phyloP scores from a whole-genome alignment of 2,113 vertebrate genomes.

The Dromaius novaehollandiae region DNA sequence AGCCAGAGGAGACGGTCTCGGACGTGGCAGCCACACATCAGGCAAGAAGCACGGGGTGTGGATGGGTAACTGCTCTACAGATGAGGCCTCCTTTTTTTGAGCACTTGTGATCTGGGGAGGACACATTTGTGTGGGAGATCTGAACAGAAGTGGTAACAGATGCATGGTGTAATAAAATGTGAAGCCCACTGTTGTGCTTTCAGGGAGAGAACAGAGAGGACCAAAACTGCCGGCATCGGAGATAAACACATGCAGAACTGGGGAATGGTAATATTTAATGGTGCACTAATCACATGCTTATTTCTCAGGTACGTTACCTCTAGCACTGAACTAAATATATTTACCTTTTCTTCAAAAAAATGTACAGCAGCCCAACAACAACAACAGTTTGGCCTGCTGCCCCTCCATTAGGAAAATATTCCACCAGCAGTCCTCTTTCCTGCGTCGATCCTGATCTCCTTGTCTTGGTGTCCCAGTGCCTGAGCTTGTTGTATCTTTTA shows the following conservation, averaged over 20 bases:
- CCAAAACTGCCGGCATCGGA: not conserved
- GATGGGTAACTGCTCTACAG: not conserved
- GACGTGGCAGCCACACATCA: not conserved
- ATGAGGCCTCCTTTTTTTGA: not conserved
- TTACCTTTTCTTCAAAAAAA: not conserved
- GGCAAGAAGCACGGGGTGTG: not conserved
- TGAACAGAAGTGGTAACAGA: conserved; percentile 53
- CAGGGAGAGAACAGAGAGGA: not conserved
- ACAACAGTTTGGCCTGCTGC: not conserved
- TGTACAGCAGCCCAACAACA: not conserved
- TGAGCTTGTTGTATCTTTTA: not conserved
- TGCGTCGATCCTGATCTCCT: not conserved
- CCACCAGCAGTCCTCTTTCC: not conserved
- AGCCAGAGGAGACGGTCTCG: not conserved
- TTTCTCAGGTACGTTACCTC: not conserved
- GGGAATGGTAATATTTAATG: conserved; percentile 17
- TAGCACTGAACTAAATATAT: conserved; percentile 2
- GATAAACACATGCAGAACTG: not conserved
- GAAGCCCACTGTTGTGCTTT: not conserved
- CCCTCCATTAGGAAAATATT: not conserved
- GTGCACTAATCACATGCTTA: not conserved
- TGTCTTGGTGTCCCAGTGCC: fast-evolving
- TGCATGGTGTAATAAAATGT: not conserved
- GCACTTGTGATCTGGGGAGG: not conserved
- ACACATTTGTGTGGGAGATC: not conserved